Evolutionary conservation across 2,113 vertebrate genomes (phyloP).

Genomic region (Nycticryphes semicollaris): DNA sequence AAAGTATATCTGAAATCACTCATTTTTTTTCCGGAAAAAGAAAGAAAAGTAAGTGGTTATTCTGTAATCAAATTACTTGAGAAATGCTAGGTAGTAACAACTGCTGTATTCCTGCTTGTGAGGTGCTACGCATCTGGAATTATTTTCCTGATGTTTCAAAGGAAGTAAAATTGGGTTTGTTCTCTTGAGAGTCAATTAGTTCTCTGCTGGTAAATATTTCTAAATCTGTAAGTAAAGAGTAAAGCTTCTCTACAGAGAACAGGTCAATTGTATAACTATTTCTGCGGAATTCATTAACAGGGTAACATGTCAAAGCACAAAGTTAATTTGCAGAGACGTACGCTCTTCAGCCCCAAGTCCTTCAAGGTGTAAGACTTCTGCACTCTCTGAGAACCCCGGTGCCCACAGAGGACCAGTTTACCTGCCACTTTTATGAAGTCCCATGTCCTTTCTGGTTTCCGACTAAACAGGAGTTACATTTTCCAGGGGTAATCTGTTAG

Average conservation of each 20-base stretch:
- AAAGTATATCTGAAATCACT: background rate
- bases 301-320: background rate
- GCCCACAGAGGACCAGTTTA: background rate
- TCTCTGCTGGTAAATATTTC: slow-evolving; percentile 32
- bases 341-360: background rate
- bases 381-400: background rate
- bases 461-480: background rate
- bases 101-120: background rate
- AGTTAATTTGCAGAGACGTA: background rate
- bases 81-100: background rate
- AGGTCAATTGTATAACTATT: background rate
- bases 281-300: background rate
- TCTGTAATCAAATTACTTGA: background rate
- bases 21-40: background rate
- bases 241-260: background rate
- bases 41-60: background rate
- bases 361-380: background rate
- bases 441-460: background rate
- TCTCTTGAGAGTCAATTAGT: slow-evolving; percentile 25
- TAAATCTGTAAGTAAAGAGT: background rate
- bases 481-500: background rate
- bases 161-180: slow-evolving; percentile 4
- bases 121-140: background rate
- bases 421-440: background rate
- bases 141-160: background rate